Evolutionary conservation across 2,888 invertebrate genomes (phyloP), one percentile per base, ranked within the genome.

Genomic region (Nemurella pictetii): DNA sequence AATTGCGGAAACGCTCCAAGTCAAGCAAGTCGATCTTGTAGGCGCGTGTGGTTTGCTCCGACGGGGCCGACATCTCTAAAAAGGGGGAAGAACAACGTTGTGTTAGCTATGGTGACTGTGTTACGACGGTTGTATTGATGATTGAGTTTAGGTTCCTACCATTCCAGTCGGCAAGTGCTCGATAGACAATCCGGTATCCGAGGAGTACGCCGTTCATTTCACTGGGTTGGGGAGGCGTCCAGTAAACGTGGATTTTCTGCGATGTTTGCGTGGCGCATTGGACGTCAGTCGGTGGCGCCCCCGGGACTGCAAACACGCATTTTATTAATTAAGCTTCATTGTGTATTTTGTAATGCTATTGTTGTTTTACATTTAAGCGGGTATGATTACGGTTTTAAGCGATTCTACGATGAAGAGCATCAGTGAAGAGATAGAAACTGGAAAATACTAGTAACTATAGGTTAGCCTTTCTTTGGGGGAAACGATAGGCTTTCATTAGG

Each of bases 1-100:
- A 91, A 88, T 91, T 91, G 20, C 91, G 90, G 88, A 88, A 91
- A 83, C 89, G 89, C 86, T 90, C 89, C 77, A 91, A 88, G 80
- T 88, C 88, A n/a, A 80, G 82, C 20, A 86, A 80, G 35, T 85
- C 85, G n/a, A 86, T 29, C 35, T 85, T 85, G 15, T 74, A 36
- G 28, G 78, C 85, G 0, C 81, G 84, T 29, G 85, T 85, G 0
- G 85, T 90, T 80, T 84, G 83, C 80, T 85, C 85, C 36, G 55
- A 26, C 25, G 80, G 83, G 20, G 85, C 35, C 4, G 84, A 30
- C n/a, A 80, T 35, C 26, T 85, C 85, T 85, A 80, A 12, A 81
- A 28, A 35, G 32, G 27, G 25, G 25, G 25, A 12, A 12, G 5
- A n/a, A 74, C 5, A 74, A 29, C 30, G 78, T 12, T 7, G 29